These are phyloP conservation scores for Imbricaverruca yamaguchii DNA, from an alignment of 2,888 invertebrate genomes.

Conservation along the genomic window DNA sequence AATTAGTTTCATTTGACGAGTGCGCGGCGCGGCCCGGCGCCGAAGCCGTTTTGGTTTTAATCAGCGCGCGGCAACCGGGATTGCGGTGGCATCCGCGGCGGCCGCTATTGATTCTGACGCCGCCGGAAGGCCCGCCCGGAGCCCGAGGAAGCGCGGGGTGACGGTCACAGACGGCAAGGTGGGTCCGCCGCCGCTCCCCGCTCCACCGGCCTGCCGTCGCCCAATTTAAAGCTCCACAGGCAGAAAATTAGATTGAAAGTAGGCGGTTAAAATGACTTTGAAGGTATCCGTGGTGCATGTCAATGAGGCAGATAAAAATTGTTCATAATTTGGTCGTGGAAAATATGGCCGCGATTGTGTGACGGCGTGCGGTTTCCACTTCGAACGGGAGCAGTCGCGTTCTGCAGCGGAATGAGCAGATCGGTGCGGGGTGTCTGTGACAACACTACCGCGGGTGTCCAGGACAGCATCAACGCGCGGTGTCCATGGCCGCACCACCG, in stretches of 20 bases:
- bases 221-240: not conserved
- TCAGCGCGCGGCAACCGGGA: not conserved
- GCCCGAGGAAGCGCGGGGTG: not conserved
- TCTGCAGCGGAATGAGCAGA: no score
- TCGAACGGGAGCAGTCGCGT: no score
- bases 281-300: conserved; percentile 3
- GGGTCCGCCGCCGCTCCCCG: no score
- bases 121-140: no score
- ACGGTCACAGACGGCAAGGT: not conserved
- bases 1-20: conserved; percentile 21
- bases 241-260: conserved; percentile 20
- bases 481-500: no score
- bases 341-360: not conserved
- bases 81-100: conserved; percentile 2
- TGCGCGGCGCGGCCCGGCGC: not conserved
- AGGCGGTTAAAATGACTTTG: conserved; percentile 12
- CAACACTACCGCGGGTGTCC: no score
- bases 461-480: no score
- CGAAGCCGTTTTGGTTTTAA: conserved; percentile 15
- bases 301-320: conserved; percentile 5
- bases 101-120: not conserved
- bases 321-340: not conserved
- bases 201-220: not conserved
- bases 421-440: no score
- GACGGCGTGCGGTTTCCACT: not conserved